Evolutionary conservation across 2,797 vertebrate species (phyloP).

Genomic region (Vultur gryphus): DNA sequence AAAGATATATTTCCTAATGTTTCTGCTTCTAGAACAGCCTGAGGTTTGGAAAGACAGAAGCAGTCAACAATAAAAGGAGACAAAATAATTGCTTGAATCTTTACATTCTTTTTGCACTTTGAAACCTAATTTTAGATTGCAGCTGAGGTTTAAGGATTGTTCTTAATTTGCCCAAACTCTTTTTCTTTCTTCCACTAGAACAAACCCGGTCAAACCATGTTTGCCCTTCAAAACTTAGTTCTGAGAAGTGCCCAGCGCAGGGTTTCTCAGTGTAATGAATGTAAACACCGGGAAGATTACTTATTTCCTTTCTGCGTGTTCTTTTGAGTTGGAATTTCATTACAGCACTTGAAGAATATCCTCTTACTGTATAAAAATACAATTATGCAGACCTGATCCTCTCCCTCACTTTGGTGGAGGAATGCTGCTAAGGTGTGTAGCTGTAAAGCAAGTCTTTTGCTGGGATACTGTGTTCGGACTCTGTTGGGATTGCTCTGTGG

Average conservation of each 20-base stretch:
- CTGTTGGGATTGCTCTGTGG: neutral
- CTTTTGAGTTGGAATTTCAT: neutral
- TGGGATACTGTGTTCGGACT: neutral
- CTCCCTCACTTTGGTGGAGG: neutral
- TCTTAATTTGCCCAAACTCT: neutral
- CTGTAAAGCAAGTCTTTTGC: neutral
- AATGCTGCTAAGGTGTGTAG: neutral
- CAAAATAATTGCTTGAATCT: slow-evolving; percentile 8
- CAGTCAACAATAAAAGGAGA: neutral
- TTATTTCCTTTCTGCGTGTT: neutral
- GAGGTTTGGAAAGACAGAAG: neutral
- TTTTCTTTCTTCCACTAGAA: neutral
- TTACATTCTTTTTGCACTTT: neutral
- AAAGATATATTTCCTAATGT: neutral
- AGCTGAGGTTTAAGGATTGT: neutral
- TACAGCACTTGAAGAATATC: neutral
- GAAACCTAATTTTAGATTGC: neutral
- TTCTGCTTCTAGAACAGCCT: neutral
- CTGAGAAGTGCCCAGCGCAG: neutral
- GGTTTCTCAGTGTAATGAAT: slow-evolving; percentile 3
- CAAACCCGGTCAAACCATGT: neutral
- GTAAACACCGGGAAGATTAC: slow-evolving; percentile 12
- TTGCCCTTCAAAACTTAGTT: slow-evolving; percentile 7
- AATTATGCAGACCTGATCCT: neutral
- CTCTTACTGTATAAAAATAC: neutral